These are phyloP conservation scores for Heliconius himera DNA, from an alignment of 1,140 invertebrate genomes.

Conservation along the genomic window DNA sequence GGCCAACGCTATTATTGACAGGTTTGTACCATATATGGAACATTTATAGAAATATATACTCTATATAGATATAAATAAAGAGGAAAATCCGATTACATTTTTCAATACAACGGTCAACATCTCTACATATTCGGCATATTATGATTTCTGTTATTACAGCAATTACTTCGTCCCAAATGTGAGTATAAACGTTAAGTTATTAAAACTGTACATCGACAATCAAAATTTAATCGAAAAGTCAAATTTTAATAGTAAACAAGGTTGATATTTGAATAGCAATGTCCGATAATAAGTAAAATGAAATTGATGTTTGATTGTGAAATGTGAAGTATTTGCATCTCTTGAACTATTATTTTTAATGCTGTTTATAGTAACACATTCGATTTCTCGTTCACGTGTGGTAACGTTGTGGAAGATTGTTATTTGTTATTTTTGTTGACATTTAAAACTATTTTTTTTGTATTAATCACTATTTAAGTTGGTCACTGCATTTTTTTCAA, in stretches of 20 bases:
- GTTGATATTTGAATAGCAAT: slow-evolving; percentile 40
- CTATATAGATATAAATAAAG: not conserved
- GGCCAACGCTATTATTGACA: slow-evolving; percentile 60
- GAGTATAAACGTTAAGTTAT: slow-evolving; percentile 66
- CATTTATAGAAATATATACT: not conserved
- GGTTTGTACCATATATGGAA: slow-evolving; percentile 50
- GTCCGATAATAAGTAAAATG: slow-evolving; percentile 35
- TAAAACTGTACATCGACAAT: slow-evolving; percentile 44
- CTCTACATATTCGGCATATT: slow-evolving; percentile 50
- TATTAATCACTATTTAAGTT: not conserved
- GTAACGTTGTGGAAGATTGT: not conserved
- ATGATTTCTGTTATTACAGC: slow-evolving; percentile 69
- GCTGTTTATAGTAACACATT: slow-evolving; percentile 47
- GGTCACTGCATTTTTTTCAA: no score
- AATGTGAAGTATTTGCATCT: slow-evolving; percentile 61
- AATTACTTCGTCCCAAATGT: slow-evolving; percentile 68
- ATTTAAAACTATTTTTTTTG: not conserved
- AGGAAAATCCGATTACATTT: slow-evolving; percentile 14
- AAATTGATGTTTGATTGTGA: slow-evolving; percentile 43
- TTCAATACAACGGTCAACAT: slow-evolving; percentile 17
- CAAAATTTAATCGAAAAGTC: slow-evolving; percentile 32
- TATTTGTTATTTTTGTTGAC: not conserved
- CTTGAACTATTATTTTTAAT: slow-evolving; percentile 40
- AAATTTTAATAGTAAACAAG: slow-evolving; percentile 41
- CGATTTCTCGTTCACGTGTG: slow-evolving; percentile 25